Evolutionary conservation across 2,113 vertebrate species (phyloP).

Genomic region (Tringa solitaria): DNA sequence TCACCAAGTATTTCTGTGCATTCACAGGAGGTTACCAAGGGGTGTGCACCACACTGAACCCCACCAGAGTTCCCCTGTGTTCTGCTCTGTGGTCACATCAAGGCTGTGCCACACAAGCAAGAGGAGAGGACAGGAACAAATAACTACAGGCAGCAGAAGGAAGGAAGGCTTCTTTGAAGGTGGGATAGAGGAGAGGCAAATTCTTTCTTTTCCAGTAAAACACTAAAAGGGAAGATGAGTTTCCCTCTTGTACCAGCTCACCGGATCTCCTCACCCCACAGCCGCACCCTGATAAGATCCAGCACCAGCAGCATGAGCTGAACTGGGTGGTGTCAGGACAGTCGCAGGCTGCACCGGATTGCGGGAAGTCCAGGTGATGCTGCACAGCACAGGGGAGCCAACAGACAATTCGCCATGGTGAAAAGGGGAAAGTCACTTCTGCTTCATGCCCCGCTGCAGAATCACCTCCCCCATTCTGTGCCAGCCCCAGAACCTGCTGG

Average conservation of each 20-base stretch:
- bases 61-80: neutral
- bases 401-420: neutral
- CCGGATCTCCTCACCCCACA: neutral
- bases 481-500: neutral
- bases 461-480: neutral
- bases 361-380: neutral
- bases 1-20: neutral
- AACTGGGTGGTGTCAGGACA: neutral
- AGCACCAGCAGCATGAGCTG: neutral
- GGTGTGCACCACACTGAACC: neutral
- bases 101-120: neutral
- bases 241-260: neutral
- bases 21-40: neutral
- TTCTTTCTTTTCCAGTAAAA: neutral
- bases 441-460: neutral
- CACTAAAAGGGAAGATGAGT: neutral
- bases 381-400: neutral
- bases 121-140: neutral
- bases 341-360: neutral
- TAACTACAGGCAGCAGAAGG: neutral
- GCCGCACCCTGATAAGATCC: neutral
- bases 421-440: neutral
- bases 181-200: neutral
- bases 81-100: neutral
- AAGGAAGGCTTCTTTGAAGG: neutral